A percentile compares a stretch with the other conserved stretches of the same genome.
phyloP scores from a whole-genome alignment of 2,797 vertebrate genomes.

The Vultur gryphus region DNA sequence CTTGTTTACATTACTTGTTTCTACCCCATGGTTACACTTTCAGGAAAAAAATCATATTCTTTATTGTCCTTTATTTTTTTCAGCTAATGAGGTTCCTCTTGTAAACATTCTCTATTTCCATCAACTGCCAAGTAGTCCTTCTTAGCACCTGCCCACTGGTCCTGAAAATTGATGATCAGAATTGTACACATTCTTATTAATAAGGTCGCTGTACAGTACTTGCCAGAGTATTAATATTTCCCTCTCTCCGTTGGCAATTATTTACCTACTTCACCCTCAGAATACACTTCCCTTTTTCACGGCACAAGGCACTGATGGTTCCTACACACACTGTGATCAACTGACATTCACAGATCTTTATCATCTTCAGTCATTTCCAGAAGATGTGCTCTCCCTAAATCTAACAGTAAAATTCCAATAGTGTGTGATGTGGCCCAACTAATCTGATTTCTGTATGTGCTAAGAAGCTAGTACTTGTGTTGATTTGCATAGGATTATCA shows the following conservation, averaged over 20 bases:
- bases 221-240: background rate
- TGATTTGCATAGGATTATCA: background rate
- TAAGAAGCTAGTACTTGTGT: background rate
- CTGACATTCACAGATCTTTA: background rate
- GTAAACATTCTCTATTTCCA: background rate
- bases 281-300: background rate
- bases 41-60: background rate
- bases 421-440: background rate
- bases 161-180: slow-evolving; percentile 6
- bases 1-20: background rate
- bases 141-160: background rate
- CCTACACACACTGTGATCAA: background rate
- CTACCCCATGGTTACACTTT: background rate
- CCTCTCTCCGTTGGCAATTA: background rate
- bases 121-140: background rate
- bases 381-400: background rate
- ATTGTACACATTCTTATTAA: background rate
- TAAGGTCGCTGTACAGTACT: background rate
- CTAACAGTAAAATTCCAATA: background rate
- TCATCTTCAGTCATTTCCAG: background rate
- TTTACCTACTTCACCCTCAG: background rate
- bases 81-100: background rate
- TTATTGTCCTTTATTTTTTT: background rate
- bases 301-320: background rate
- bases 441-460: background rate